Conservation (phyloP, 2,797 vertebrate species). For the Rhincodon typus region DNA sequence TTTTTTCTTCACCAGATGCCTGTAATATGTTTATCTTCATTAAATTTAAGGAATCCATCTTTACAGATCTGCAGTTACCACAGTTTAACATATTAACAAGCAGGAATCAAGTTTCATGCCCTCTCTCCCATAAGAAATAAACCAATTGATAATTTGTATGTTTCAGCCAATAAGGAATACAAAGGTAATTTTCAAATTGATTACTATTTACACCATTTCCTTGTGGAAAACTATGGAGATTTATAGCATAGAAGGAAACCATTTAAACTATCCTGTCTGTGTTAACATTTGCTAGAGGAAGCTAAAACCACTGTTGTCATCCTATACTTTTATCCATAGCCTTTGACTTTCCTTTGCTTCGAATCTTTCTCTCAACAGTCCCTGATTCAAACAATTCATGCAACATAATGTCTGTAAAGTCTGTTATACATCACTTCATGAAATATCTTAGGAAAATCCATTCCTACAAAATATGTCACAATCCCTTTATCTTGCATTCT, state of each 20-base stretch:
- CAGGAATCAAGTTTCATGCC: neutral
- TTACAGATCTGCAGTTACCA: neutral
- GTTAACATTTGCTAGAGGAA: neutral
- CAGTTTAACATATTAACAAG: neutral
- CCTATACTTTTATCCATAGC: neutral
- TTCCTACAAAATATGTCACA: neutral
- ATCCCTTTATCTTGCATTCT: neutral
- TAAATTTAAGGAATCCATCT: neutral
- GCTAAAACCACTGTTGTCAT: neutral
- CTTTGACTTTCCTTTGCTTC: neutral
- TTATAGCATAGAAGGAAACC: neutral
- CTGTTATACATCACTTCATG: neutral
- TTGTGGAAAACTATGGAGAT: neutral
- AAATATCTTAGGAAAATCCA: neutral
- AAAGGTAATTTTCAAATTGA: neutral
- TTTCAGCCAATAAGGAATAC: neutral
- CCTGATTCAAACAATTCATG: neutral
- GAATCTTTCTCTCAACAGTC: neutral
- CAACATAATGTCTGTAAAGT: neutral
- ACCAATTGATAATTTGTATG: slow-evolving; percentile 1
- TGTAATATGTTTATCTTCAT: neutral
- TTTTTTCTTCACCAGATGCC: neutral
- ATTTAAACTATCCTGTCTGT: neutral
- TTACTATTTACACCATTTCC: neutral
- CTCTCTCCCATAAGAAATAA: neutral